Evolutionary conservation across 1,140 invertebrate species (phyloP), one percentile per base, ranked within the genome.

Genomic region (Adoxophyes honmai): DNA sequence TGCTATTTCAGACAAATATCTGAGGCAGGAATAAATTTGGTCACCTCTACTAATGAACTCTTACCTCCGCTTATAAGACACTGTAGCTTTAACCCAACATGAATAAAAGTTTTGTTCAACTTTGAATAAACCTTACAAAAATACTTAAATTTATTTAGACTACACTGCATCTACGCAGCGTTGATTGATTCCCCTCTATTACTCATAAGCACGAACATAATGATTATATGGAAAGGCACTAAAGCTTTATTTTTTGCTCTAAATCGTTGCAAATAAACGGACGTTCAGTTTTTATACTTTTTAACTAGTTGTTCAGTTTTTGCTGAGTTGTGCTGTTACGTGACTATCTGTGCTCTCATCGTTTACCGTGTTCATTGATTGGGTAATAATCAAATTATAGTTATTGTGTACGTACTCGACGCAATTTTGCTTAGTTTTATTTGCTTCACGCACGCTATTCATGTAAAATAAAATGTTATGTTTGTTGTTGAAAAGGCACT

Each of bases 281-380:
- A 48, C 21, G 21, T 48, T 21, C 16, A 21, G 2, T 48, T 48
- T 2, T 35, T 52, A 10, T n/a, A 34, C 13, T 11, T 51, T 52
- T 48, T 33, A 1, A 16, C 21, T 2, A 11, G 15, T 48, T 48
- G 21, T 18, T 16, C 21, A 21, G 8, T 48, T 48, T n/a, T 48
- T 33, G n/a, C 16, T 6, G 21, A 11, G 42, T 48, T 48, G 21
- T 18, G 42, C 28, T 48, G 18, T 48, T 48, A 48, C 42, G 42
- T 48, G 42, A 48, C 16, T 11, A 18, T 16, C 42, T 28, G 42
- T 28, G 21, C 4, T 18, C 10, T n/a, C 9, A 33, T 11, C 42
- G 21, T 48, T 48, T 48, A 48, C 16, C 28, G 42, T 48, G 42
- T 21, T 48, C 42, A 48, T 48, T 48, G 42, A 48, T 48, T 13